Evolutionary conservation across 2,113 vertebrate genomes (phyloP), one percentile per base, ranked within the genome.

Genomic region (Galeopterus variegatus): DNA sequence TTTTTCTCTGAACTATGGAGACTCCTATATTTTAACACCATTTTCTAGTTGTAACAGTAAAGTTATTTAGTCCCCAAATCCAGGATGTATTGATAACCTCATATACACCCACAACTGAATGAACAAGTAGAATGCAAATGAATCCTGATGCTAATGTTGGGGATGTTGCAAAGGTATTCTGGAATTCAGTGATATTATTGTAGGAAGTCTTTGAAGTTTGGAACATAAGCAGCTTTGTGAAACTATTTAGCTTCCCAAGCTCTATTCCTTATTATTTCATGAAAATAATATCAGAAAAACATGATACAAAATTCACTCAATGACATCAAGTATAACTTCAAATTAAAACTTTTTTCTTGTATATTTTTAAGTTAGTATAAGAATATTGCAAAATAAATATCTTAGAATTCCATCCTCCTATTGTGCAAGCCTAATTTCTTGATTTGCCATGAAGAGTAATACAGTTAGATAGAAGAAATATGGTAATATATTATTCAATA

Each of bases 401-500:
- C 5, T 45, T 60, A 88, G 14, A 52, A 88, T 56, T 24, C 5
- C 26, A 41, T 72, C 23, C 31, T 87, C 75, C 88, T 36, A 84
- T 90, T 91, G 90, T 77, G 9, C 33, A 90, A 52, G 7, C 88
- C 15, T 72, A 65, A 64, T 85, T 76, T 69, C 26, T 81, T 87
- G 24, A 96, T 70, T 95, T 96, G 4, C 21, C 8, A 60, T 18
- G 80, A 72, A 79, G 17, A 52, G n/a, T 48, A 82, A 26, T 10
- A 91, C 1, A 75, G 45, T 75, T 12, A 84, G 54, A 79, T 69
- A 80, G 50, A 95, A 84, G 58, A 94, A 90, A 96, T 54, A 15
- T 76, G 52, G 1, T 65, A 21, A 21, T 80, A 87, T 92, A 26
- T 13, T 81, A 76, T 56, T 96, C 56, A 97, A 88, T n/a, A n/a